phyloP scores from a whole-genome alignment of 2,113 vertebrate genomes.

The Galemys pyrenaicus region DNA sequence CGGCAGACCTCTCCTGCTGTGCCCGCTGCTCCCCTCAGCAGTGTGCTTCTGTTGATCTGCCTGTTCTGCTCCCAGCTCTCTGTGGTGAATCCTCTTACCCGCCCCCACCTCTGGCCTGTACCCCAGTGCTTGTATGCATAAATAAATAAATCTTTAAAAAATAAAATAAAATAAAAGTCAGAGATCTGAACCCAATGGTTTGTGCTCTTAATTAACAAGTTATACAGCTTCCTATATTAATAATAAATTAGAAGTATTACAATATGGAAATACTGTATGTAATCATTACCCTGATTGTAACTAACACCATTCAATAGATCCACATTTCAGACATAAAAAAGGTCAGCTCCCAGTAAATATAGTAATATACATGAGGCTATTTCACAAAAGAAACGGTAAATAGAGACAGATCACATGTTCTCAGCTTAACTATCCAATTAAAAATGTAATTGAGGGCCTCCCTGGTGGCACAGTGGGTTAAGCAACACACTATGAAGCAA shows the following conservation, averaged over 20 bases:
- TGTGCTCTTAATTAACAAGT: neutral
- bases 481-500: too few relatives aligned
- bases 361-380: constrained; percentile 15
- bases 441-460: neutral
- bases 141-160: too few relatives aligned
- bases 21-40: too few relatives aligned
- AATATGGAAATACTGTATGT: neutral
- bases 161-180: too few relatives aligned
- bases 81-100: too few relatives aligned
- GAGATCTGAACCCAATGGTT: neutral
- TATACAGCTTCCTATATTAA: neutral
- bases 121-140: too few relatives aligned
- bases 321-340: neutral
- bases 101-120: too few relatives aligned
- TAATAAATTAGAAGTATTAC: constrained; percentile 26
- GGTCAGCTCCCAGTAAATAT: neutral
- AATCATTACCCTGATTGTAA: neutral
- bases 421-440: neutral
- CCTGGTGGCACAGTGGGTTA: too few relatives aligned
- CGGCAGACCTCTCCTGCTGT: too few relatives aligned
- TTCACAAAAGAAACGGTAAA: constrained; percentile 24
- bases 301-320: neutral
- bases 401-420: neutral
- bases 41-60: too few relatives aligned
- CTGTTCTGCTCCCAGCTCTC: too few relatives aligned